phyloP scores from a whole-genome alignment of 2,797 vertebrate genomes.

The Sebastes nivosus region DNA sequence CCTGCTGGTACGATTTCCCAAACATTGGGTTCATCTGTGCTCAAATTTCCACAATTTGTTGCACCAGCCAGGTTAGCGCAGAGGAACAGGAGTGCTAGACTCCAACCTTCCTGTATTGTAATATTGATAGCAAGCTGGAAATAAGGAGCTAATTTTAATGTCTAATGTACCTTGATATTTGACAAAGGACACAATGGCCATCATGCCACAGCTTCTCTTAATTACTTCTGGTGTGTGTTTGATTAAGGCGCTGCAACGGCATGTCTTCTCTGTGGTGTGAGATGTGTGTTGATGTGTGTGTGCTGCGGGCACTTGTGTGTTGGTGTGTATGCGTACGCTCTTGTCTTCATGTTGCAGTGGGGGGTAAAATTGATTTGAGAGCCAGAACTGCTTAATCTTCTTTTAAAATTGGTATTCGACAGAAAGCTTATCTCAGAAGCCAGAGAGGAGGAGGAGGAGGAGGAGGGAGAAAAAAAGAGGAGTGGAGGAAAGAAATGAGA shows the following conservation, averaged over 20 bases:
- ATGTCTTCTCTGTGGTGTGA: slow-evolving; percentile 7
- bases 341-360: slow-evolving; percentile 55
- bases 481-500: slow-evolving; percentile 44
- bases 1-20: neutral
- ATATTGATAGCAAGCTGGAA: slow-evolving; percentile 34
- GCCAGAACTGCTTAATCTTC: slow-evolving; percentile 74
- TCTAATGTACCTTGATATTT: slow-evolving; percentile 53
- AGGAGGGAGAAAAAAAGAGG: neutral
- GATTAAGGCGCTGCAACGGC: slow-evolving; percentile 27
- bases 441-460: slow-evolving; percentile 44
- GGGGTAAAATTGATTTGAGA: slow-evolving; percentile 71
- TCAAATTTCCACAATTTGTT: neutral
- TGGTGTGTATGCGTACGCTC: slow-evolving; percentile 2
- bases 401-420: slow-evolving; percentile 75
- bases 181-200: slow-evolving; percentile 40
- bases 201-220: slow-evolving; percentile 33
- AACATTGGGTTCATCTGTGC: slow-evolving; percentile 4
- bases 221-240: slow-evolving; percentile 59
- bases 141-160: slow-evolving; percentile 38
- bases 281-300: slow-evolving; percentile 17
- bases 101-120: slow-evolving; percentile 11
- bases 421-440: slow-evolving; percentile 72
- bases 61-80: neutral
- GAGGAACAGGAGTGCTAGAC: neutral
- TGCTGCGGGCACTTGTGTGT: slow-evolving; percentile 4